phyloP scores from a whole-genome alignment of 2,888 invertebrate species.

The Crocallis elinguaria region DNA sequence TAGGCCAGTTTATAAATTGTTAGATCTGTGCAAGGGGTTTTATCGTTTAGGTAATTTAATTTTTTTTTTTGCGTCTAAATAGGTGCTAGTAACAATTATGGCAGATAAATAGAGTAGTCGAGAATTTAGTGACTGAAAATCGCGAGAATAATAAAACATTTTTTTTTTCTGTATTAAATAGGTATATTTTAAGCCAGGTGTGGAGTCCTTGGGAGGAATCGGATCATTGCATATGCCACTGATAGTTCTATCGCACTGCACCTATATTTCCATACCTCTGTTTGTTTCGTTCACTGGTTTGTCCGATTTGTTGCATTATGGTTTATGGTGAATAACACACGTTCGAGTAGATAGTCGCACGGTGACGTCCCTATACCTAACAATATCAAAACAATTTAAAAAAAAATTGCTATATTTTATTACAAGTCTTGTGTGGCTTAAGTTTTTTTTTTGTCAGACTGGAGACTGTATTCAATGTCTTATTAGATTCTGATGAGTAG shows the following conservation, averaged over 20 bases:
- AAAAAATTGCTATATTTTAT: no score
- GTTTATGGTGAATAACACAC: slow-evolving; percentile 8
- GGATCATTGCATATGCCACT: not conserved
- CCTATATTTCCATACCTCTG: not conserved
- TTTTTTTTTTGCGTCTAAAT: slow-evolving; percentile 2
- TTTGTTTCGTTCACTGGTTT: slow-evolving; percentile 1
- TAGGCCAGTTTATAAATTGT: slow-evolving; percentile 31
- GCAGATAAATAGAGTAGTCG: not conserved
- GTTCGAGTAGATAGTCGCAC: not conserved
- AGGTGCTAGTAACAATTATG: slow-evolving; percentile 15
- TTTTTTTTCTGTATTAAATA: not conserved
- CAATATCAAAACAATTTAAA: no score
- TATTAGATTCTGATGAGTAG: no score
- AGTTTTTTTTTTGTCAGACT: no score
- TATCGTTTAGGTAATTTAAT: not conserved
- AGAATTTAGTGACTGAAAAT: not conserved
- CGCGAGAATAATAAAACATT: not conserved
- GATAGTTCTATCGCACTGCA: not conserved
- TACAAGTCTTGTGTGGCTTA: no score
- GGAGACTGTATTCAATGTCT: no score
- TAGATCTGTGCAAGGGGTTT: slow-evolving; percentile 25
- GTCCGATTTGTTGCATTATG: slow-evolving; percentile 4
- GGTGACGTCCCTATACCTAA: no score
- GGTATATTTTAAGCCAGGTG: no score
- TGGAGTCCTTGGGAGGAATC: not conserved